Conservation (phyloP, 92 coral and sea anemone genomes). For the Palythoa grandiflora region DNA sequence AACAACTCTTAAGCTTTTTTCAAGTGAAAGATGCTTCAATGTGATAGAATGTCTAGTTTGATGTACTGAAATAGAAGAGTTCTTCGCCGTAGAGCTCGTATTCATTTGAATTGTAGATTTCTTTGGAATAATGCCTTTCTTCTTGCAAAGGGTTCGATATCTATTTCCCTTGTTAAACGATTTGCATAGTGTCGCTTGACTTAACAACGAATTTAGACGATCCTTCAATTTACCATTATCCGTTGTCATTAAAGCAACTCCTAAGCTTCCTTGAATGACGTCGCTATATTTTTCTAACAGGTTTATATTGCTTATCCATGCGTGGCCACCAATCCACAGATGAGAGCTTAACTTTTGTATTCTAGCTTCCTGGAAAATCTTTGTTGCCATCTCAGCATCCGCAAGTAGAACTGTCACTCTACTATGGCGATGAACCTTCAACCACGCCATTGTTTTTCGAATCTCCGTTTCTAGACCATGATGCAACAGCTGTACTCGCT, state of each 20-base stretch:
- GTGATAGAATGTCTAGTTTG: not conserved
- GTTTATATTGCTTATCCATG: slow-evolving; percentile 34
- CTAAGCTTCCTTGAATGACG: slow-evolving; percentile 77
- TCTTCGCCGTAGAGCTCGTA: not conserved
- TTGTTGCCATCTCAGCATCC: slow-evolving; percentile 49
- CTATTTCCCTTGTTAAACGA: slow-evolving; percentile 10
- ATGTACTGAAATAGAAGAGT: not conserved
- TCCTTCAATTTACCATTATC: slow-evolving; percentile 40
- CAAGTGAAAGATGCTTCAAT: not conserved
- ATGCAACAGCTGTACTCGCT: slow-evolving; percentile 47
- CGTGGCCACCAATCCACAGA: slow-evolving; percentile 82
- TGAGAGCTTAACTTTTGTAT: slow-evolving; percentile 69
- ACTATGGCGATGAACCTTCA: slow-evolving; percentile 43
- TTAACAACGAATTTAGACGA: not conserved
- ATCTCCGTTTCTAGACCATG: slow-evolving; percentile 20
- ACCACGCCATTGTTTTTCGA: slow-evolving; percentile 36
- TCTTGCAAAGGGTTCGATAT: not conserved
- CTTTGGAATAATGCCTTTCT: not conserved
- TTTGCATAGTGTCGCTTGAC: not conserved
- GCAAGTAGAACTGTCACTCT: slow-evolving; percentile 74
- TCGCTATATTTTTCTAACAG: slow-evolving; percentile 50
- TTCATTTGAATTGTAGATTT: not conserved
- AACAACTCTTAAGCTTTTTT: slow-evolving; percentile 26
- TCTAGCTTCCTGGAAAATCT: slow-evolving; percentile 74
- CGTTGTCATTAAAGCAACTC: slow-evolving; percentile 51